phyloP scores from a whole-genome alignment of 1,140 invertebrate species.

The Calosoma granatense region DNA sequence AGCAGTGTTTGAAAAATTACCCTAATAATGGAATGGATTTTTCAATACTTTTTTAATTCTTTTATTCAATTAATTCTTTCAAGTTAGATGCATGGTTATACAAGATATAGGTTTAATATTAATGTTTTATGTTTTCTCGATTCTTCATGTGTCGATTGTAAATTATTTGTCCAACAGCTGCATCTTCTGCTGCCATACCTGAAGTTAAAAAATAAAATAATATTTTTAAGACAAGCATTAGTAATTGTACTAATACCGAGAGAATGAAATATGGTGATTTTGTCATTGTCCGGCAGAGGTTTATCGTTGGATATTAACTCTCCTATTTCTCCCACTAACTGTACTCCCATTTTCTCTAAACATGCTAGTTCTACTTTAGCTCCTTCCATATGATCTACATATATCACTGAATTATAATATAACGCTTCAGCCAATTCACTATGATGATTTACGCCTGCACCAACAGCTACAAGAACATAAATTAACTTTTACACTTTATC shows the following conservation, averaged over 20 bases:
- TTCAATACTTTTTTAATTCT: no score
- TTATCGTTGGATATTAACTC: conserved; percentile 24
- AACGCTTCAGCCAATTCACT: conserved; percentile 32
- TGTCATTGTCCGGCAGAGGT: conserved; percentile 10
- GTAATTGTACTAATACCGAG: no score
- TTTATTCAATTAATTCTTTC: no score
- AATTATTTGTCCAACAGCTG: conserved; percentile 37
- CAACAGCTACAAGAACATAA: conserved; percentile 37
- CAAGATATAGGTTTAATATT: no score
- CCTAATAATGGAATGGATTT: no score
- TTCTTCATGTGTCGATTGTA: conserved; percentile 26
- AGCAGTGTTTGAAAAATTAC: no score
- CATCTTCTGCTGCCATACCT: conserved; percentile 44
- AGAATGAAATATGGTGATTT: conserved; percentile 31
- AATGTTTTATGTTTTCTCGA: no score
- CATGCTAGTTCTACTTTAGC: conserved; percentile 33
- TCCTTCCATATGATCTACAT: conserved; percentile 32
- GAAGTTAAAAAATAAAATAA: conserved; percentile 19
- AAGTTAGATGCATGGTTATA: no score
- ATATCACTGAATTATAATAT: conserved; percentile 30
- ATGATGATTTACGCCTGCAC: conserved; percentile 32
- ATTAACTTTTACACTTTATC: conserved; percentile 6
- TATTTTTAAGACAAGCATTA: no score
- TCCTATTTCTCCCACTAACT: conserved; percentile 34
- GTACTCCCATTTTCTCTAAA: conserved; percentile 25